Evolutionary conservation across 2,797 vertebrate species (phyloP).

Genomic region (Thunnus albacares): DNA sequence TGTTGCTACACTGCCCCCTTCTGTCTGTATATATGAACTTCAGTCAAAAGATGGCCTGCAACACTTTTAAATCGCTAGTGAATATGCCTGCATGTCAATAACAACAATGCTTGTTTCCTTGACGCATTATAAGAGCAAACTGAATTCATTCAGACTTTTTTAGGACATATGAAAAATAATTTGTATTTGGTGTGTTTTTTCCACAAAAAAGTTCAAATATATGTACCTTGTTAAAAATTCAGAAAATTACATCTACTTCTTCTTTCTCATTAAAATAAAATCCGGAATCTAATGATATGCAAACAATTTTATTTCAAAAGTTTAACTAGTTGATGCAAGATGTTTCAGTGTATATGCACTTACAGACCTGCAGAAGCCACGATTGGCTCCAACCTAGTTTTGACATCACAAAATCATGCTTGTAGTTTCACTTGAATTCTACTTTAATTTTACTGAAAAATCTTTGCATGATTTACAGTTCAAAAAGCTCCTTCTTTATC

Average conservation of each 20-base stretch:
- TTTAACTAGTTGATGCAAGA: background rate
- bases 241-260: background rate
- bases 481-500: background rate
- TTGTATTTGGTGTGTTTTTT: background rate
- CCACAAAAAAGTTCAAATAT: background rate
- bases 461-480: background rate
- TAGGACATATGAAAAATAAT: background rate
- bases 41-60: constrained; percentile 5
- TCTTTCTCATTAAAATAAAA: background rate
- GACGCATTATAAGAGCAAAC: background rate
- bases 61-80: background rate
- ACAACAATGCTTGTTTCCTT: background rate
- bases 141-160: background rate
- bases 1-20: constrained; percentile 77
- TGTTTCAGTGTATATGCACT: too few relatives aligned
- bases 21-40: constrained; percentile 56
- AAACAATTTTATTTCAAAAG: background rate
- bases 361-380: too few relatives aligned
- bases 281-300: background rate
- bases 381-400: background rate
- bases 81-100: background rate
- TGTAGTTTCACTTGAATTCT: too few relatives aligned
- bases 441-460: too few relatives aligned
- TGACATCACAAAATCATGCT: background rate
- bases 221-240: background rate